Conservation (phyloP, 2,888 invertebrate genomes). For the Drosophila anomalipes region DNA sequence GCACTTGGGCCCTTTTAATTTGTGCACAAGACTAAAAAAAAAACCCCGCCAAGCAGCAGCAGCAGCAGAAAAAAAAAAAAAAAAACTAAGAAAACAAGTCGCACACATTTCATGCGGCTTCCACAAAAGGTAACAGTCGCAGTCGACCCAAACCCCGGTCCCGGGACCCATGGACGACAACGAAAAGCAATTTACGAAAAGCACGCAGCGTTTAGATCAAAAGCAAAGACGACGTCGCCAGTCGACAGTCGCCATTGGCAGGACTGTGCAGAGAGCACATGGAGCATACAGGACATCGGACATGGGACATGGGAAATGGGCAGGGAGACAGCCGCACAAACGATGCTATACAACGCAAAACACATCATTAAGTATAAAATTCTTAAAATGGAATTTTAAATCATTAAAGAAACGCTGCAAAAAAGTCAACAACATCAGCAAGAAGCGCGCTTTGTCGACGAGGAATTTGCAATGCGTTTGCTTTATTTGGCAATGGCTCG, state of each 20-base stretch:
- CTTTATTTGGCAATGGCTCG: conserved; percentile 77
- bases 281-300: conserved; percentile 3
- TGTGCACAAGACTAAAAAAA: conserved; percentile 41
- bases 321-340: conserved; percentile 21
- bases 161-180: conserved; percentile 57
- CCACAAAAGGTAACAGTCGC: conserved; percentile 70
- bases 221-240: conserved; percentile 71
- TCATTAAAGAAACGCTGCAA: conserved; percentile 73
- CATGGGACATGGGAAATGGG: not conserved
- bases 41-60: conserved; percentile 14
- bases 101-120: conserved; percentile 83
- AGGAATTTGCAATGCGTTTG: conserved; percentile 81
- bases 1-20: conserved; percentile 49
- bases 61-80: conserved; percentile 14
- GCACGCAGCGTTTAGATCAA: conserved; percentile 82
- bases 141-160: conserved; percentile 20
- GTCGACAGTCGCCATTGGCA: conserved; percentile 66
- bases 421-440: conserved; percentile 57
- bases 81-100: conserved; percentile 65
- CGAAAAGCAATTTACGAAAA: conserved; percentile 82
- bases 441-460: conserved; percentile 43
- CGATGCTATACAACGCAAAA: conserved; percentile 84
- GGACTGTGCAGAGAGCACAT: conserved; percentile 19
- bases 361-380: conserved; percentile 86
- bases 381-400: conserved; percentile 86